These are phyloP conservation scores for Pseudobourletiella spinata DNA, from an alignment of 1,140 invertebrate species.

Conservation along the genomic window DNA sequence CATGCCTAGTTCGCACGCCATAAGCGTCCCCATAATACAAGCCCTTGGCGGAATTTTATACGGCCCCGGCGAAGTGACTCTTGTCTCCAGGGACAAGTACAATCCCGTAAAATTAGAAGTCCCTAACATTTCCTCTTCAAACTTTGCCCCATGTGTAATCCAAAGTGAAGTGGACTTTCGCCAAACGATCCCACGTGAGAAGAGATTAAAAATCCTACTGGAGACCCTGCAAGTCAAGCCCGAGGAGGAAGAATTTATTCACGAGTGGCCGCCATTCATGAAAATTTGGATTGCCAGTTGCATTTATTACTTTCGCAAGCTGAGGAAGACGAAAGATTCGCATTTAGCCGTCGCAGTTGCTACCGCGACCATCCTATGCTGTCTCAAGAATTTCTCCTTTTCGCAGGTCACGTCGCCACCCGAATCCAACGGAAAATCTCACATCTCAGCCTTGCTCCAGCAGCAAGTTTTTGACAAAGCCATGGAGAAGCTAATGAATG, in stretches of 20 bases:
- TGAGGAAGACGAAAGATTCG: background rate
- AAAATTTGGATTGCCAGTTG: conserved; percentile 1
- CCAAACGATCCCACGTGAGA: background rate
- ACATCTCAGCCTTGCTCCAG: background rate
- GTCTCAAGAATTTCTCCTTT: background rate
- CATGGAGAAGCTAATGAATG: background rate
- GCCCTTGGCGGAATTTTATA: conserved; percentile 22
- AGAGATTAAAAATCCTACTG: background rate
- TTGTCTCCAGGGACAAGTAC: background rate
- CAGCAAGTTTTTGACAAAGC: background rate
- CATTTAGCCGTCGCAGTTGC: background rate
- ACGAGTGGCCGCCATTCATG: conserved; percentile 5
- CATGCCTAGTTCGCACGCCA: conserved; percentile 11
- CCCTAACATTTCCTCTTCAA: background rate
- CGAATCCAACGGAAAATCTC: background rate
- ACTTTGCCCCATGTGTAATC: background rate
- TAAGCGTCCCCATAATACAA: conserved; percentile 22
- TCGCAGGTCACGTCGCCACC: background rate
- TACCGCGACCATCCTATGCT: background rate
- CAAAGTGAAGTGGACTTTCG: background rate
- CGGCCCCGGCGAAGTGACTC: conserved; percentile 1
- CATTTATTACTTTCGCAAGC: background rate
- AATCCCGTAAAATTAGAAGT: background rate
- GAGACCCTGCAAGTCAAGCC: background rate
- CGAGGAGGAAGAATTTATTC: background rate